These are phyloP conservation scores for Rhagonycha lutea DNA, from an alignment of 2,888 invertebrate genomes.

Conservation along the genomic window DNA sequence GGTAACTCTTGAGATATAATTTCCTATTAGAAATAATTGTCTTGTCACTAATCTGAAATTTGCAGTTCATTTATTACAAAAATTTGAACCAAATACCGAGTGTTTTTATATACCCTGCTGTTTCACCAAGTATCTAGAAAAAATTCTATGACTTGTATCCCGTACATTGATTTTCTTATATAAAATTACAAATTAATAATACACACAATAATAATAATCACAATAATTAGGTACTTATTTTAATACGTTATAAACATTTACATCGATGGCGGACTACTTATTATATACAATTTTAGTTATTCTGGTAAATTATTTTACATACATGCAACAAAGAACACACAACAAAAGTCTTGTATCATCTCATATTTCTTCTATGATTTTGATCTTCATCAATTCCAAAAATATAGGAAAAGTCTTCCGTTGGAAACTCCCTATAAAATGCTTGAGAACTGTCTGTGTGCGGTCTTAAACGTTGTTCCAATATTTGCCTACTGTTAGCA, in stretches of 20 bases:
- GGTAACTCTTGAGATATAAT: too few relatives aligned
- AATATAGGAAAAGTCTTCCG: conserved; percentile 46
- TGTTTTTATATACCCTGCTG: background rate
- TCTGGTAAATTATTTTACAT: conserved; percentile 12
- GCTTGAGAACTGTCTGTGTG: conserved; percentile 25
- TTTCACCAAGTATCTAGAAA: background rate
- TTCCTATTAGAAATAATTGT: background rate
- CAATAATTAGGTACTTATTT: conserved; percentile 2
- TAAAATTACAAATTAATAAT: conserved; percentile 3
- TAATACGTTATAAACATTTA: conserved; percentile 2
- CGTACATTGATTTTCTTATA: background rate
- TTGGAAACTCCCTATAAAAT: conserved; percentile 45
- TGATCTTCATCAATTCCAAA: conserved; percentile 42
- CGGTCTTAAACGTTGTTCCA: conserved; percentile 22
- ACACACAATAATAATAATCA: conserved; percentile 1
- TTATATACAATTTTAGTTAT: conserved; percentile 15
- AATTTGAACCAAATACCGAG: background rate
- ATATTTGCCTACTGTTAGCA: conserved; percentile 20
- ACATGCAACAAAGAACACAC: conserved; percentile 20
- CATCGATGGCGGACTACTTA: background rate
- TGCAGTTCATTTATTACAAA: background rate
- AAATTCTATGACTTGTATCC: background rate
- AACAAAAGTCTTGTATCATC: conserved; percentile 19
- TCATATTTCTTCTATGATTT: conserved; percentile 11
- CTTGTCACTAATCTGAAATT: background rate